Base-by-base conservation (phyloP, 2,888 invertebrate species). In the Nomada flava region DNA sequence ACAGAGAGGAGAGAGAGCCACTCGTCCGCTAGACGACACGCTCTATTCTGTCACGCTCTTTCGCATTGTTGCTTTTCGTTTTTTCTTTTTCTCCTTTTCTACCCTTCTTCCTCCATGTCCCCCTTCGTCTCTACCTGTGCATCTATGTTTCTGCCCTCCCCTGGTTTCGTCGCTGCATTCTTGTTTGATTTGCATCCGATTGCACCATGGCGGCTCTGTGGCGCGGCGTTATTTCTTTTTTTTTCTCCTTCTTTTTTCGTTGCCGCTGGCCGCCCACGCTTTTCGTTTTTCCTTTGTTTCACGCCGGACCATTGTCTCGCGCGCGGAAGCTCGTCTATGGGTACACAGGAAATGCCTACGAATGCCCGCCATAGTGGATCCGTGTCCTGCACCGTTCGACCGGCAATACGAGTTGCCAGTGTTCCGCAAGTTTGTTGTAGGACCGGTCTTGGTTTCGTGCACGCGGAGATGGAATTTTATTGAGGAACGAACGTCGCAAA, bases 161-260 rank as follows among this genome's bases (percentile, higher is more conserved):
- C 57, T 11, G 44, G 62, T 62, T 75, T 63, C 47, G 44, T 70
- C 15, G 26, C 0, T 72, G 53, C 55, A 59, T 79, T 80, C 75
- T 74, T 68, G 74, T 74, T 74, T 80, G 79, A 80, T 80, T 79
- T 68, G 62, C 62, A 62, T 52, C 78, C 80, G 79, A 80, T 80
- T 78, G 79, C 80, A 55, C 47, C 15, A 18, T 15, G 20, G 47
- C 59, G 20, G 50, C 36, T n/a, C 36, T 26, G 57, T 59, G n/a
- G 13, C 11, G 47, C 70, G 5, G 2, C 20, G 60, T 42, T 63
- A 42, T 72, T 42, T 72, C 26, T 63, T 59, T 42, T 23, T 26
- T 26, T 42, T 44, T 52, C 15, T 7, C 3, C 15, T 55, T 57
- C 36, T 36, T 62, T 62, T 68, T 68, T 50, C 36, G 5, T 36